These are phyloP conservation scores for Hephaestus fuliginosus DNA, from an alignment of 2,797 vertebrate genomes.

Conservation along the genomic window DNA sequence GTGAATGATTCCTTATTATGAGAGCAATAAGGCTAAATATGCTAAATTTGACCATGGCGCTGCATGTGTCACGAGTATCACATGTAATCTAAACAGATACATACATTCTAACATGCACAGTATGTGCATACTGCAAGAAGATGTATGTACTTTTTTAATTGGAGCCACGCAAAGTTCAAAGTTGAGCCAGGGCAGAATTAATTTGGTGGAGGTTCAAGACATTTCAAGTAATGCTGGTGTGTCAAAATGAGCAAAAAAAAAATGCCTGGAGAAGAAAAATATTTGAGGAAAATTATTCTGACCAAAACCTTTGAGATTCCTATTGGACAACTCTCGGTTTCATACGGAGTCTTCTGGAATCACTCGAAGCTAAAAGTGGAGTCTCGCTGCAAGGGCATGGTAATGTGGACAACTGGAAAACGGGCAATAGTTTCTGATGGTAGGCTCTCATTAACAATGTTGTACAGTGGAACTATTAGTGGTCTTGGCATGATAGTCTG, in stretches of 20 bases:
- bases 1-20: background rate
- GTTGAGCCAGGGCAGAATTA: slow-evolving; percentile 65
- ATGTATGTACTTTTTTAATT: slow-evolving; percentile 67
- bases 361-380: slow-evolving; percentile 66
- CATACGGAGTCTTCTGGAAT: slow-evolving; percentile 64
- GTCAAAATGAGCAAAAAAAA: slow-evolving; percentile 64
- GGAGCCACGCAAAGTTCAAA: slow-evolving; percentile 68
- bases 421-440: slow-evolving; percentile 5
- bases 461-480: slow-evolving; percentile 21
- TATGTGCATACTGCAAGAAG: slow-evolving; percentile 43
- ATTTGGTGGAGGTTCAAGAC: slow-evolving; percentile 69
- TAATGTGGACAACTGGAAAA: slow-evolving; percentile 36
- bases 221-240: slow-evolving; percentile 64
- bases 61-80: slow-evolving; percentile 41
- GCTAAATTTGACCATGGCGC: slow-evolving; percentile 20
- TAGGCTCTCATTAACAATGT: slow-evolving; percentile 7
- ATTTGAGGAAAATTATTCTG: slow-evolving; percentile 80
- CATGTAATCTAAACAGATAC: slow-evolving; percentile 5
- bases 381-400: slow-evolving; percentile 65
- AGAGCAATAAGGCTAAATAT: slow-evolving; percentile 41
- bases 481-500: slow-evolving; percentile 34
- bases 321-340: slow-evolving; percentile 69
- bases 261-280: slow-evolving; percentile 75
- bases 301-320: slow-evolving; percentile 78
- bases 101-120: slow-evolving; percentile 32